These are phyloP conservation scores for Sylvia borin DNA, from an alignment of 2,797 vertebrate genomes.

Conservation along the genomic window DNA sequence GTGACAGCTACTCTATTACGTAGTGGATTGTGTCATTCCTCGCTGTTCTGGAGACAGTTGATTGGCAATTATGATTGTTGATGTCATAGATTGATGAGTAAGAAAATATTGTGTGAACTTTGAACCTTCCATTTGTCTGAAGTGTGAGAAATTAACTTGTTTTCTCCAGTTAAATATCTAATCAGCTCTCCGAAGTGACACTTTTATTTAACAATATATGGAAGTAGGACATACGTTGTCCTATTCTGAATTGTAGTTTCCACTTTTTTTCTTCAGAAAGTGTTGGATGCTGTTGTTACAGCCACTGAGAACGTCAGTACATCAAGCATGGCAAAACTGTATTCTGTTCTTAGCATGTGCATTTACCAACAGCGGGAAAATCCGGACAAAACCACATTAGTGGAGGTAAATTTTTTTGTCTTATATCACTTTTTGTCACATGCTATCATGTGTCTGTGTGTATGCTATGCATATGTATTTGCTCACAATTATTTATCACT, in stretches of 20 bases:
- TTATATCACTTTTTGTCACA: not conserved
- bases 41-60: not conserved
- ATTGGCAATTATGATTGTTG: accelerated
- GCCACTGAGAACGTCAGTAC: not conserved
- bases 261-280: not conserved
- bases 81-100: not conserved
- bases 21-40: not conserved
- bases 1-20: not conserved
- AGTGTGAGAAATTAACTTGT: not conserved
- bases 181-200: not conserved
- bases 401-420: not conserved
- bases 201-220: not conserved
- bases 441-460: not conserved
- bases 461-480: not conserved
- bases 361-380: not conserved
- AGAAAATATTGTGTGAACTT: not conserved
- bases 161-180: not conserved
- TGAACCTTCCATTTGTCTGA: not conserved
- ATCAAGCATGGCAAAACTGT: not conserved
- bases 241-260: not conserved
- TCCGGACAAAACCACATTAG: not conserved
- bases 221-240: not conserved
- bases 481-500: not conserved
- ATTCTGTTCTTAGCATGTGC: not conserved
- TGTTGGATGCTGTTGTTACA: not conserved